These are phyloP conservation scores for Drosophila repletoides DNA, from an alignment of 1,140 invertebrate species.

Conservation along the genomic window DNA sequence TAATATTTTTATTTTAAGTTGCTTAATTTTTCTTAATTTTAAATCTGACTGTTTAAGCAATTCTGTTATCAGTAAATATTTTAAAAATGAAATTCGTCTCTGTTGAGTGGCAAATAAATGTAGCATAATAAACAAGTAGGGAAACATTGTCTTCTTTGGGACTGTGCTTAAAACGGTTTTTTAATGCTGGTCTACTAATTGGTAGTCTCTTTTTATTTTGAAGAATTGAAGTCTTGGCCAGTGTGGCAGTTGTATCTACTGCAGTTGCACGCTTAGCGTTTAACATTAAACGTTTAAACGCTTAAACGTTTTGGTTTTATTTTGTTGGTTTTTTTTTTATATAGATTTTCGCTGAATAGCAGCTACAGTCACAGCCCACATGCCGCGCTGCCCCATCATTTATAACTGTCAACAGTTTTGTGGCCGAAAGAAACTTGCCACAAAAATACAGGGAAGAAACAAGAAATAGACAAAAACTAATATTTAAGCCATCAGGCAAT, in stretches of 20 bases:
- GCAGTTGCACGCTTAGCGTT: conserved; percentile 23
- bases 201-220: background rate
- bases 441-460: conserved; percentile 17
- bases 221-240: background rate
- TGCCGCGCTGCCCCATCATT: conserved; percentile 57
- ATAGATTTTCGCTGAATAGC: conserved; percentile 7
- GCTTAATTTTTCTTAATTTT: no score
- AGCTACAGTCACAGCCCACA: conserved; percentile 18
- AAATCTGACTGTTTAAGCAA: no score
- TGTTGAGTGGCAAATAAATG: no score
- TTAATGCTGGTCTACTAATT: background rate
- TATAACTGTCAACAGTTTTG: conserved; percentile 79
- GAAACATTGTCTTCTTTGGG: background rate
- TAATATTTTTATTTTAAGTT: no score
- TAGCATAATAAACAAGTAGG: no score
- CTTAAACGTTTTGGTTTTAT: conserved; percentile 7
- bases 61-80: no score
- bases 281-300: no score
- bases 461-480: conserved; percentile 51
- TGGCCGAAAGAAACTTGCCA: conserved; percentile 50
- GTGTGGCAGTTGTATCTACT: conserved; percentile 31
- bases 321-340: no score
- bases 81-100: no score
- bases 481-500: conserved; percentile 72
- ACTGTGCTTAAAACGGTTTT: no score